Evolutionary conservation across 2,888 invertebrate genomes (phyloP), one percentile per base, ranked within the genome.

Genomic region (Proisotoma minuta): DNA sequence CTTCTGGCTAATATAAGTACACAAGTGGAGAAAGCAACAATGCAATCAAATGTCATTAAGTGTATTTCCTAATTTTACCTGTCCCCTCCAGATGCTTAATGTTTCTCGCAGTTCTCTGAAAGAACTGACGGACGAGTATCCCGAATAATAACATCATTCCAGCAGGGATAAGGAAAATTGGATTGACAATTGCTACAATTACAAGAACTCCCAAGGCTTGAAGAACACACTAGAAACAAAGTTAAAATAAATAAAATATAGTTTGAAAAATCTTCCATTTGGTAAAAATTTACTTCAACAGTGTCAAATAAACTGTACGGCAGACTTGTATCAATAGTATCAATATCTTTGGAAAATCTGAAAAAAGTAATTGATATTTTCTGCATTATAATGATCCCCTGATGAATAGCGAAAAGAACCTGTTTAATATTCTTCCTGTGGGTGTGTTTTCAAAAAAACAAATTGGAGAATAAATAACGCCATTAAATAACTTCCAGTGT

Each of bases 391-490:
- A 39, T 27, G 18, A 27, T 1, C n/a, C 1, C 10, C 15, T 12
- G 20, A 22, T 51, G 40, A 56, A 23, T 29, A 53, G 23, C 29
- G 72, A 22, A 56, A 3, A 34, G 26, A 47, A 18, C 43, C 5
- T 10, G 43, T 5, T 43, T 12, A 18, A n/a, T 43, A 43, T 69
- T 80, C 81, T 77, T 85, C 88, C 88, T n/a, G 89, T 86, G 0
- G 91, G 88, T 78, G 93, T 94, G 2, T 85, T 85, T 76, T 92
- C 91, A 79, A 94, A 95, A 79, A 95, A 95, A 20, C 84, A 81
- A 84, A 92, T 89, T 0, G 88, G 85, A 0, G 90, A 87, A 18
- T 87, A 82, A 1, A 90, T 86, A 23, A 95, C 85, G 24, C 87
- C 82, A n/a, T 81, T 78, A 77, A 93, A 92, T 91, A 94, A 92